A percentile compares a stretch with the other conserved stretches of the same genome.
Evolutionary conservation across 2,888 invertebrate genomes (phyloP).

Genomic region (Chouioia cunea): DNA sequence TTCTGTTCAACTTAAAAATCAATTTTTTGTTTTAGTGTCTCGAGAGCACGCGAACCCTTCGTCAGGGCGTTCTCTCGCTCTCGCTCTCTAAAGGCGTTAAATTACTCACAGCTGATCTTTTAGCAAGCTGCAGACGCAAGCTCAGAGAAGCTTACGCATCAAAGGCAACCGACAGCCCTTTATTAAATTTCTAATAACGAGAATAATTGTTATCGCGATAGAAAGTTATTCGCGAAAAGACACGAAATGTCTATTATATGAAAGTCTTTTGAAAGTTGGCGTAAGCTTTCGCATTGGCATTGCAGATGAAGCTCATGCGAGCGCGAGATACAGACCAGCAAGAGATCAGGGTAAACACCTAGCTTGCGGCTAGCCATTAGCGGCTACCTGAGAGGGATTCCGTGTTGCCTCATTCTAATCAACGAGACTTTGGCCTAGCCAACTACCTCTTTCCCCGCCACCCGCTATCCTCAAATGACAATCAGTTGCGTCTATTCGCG

Average conservation of each 20-base stretch:
- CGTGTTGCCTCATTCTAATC: constrained; percentile 68
- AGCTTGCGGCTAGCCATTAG: constrained; percentile 67
- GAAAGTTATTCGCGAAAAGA: constrained; percentile 27
- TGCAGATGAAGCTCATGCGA: constrained; percentile 60
- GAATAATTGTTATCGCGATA: constrained; percentile 64
- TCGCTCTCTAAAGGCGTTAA: constrained; percentile 10
- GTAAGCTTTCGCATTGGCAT: constrained; percentile 58
- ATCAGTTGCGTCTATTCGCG: constrained; percentile 64
- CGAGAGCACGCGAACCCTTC: constrained; percentile 6
- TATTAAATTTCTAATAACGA: constrained; percentile 66
- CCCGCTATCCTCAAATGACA: constrained; percentile 57
- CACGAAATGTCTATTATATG: constrained; percentile 35
- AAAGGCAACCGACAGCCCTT: constrained; percentile 49
- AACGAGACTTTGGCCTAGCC: constrained; percentile 53
- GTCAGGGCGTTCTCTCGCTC: constrained; percentile 15
- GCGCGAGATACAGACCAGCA: constrained; percentile 57
- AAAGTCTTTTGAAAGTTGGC: constrained; percentile 9
- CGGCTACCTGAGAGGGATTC: constrained; percentile 66
- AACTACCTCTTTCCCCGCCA: constrained; percentile 54
- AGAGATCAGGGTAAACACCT: constrained; percentile 67
- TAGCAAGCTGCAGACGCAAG: neutral
- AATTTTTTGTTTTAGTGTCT: too few species aligned
- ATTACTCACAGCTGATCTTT: constrained; percentile 35
- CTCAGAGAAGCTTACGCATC: constrained; percentile 32
- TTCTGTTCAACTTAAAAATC: too few species aligned